Evolutionary conservation across 1,140 invertebrate species (phyloP), one percentile per base, ranked within the genome.

Genomic region (Papilio polyxenes): DNA sequence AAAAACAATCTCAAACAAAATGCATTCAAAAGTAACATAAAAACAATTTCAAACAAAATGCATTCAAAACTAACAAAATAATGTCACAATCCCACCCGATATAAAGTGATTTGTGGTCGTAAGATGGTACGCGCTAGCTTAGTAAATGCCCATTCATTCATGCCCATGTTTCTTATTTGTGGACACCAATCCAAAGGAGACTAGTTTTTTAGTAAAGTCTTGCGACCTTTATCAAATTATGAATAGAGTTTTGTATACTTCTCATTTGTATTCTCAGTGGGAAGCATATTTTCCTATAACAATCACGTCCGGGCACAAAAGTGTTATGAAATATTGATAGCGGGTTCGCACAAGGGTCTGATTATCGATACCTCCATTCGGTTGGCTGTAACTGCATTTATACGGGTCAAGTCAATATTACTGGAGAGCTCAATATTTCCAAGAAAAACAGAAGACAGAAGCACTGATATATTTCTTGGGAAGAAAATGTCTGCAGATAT

Each of bases 241-340:
- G 65, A 37, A 72, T 72, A 72, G 23, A 15, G 31, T 72, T 72
- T 72, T 37, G 65, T 72, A 40, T 31, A 31, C 20, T 23, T 31
- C 62, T 72, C 65, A 72, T 72, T 72, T 8, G 65, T 72, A 72
- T 72, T 72, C 65, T 37, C 37, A 72, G 7, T 37, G 65, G 11
- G 31, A 72, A 72, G 13, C 13, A 72, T 72, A 72, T 40, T 72
- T 72, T 72, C 65, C 13, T 72, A 72, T 72, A 72, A 72, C 65
- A 72, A 72, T 72, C 65, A 72, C 65, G 65, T 40, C 65, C 65
- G 23, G 31, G 65, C 65, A 72, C 65, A 72, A 72, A 72, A 72
- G 65, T 72, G 65, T 72, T 72, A 72, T 72, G 65, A 72, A 72
- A 72, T 72, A 72, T 72, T 72, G 65, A 72, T 72, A 37, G 65